Evolutionary conservation across 2,888 invertebrate species (phyloP).

Genomic region (Torymus auratus): DNA sequence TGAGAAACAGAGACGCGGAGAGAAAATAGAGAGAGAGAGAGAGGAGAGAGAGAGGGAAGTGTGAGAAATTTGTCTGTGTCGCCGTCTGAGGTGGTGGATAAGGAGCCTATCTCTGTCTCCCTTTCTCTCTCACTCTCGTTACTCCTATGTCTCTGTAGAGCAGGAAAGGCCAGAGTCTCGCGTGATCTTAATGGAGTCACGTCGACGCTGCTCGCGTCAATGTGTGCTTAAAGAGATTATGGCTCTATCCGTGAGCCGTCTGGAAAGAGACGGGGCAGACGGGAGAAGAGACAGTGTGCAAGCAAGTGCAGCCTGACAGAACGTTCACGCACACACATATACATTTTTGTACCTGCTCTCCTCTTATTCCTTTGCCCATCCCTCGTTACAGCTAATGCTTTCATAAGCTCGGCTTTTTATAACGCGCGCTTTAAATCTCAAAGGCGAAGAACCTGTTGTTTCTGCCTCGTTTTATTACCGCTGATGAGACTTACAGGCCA

Average conservation of each 20-base stretch:
- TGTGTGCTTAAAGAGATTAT: conserved; percentile 59
- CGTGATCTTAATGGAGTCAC: conserved; percentile 57
- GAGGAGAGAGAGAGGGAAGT: conserved; percentile 2
- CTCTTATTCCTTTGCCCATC: too few relatives aligned
- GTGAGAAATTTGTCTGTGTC: conserved; percentile 52
- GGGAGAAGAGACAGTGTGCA: neutral
- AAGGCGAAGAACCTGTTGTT: too few relatives aligned
- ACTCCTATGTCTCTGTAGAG: neutral
- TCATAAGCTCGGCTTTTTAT: too few relatives aligned
- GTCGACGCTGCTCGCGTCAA: conserved; percentile 51
- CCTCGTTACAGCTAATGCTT: too few relatives aligned
- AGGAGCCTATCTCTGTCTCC: conserved; percentile 39
- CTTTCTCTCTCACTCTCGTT: conserved; percentile 8
- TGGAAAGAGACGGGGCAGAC: neutral
- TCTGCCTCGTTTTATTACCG: too few relatives aligned
- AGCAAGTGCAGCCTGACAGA: neutral
- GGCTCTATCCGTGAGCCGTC: conserved; percentile 39
- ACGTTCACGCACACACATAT: too few relatives aligned
- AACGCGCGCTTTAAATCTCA: too few relatives aligned
- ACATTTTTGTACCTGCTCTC: too few relatives aligned
- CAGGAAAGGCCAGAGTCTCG: neutral
- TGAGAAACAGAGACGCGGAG: neutral
- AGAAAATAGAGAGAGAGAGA: conserved; percentile 4
- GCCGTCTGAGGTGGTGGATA: conserved; percentile 41
- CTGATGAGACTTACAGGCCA: too few relatives aligned